Evolutionary conservation across 2,888 invertebrate species (phyloP), one percentile per base, ranked within the genome.

Genomic region (Apamea sordens): DNA sequence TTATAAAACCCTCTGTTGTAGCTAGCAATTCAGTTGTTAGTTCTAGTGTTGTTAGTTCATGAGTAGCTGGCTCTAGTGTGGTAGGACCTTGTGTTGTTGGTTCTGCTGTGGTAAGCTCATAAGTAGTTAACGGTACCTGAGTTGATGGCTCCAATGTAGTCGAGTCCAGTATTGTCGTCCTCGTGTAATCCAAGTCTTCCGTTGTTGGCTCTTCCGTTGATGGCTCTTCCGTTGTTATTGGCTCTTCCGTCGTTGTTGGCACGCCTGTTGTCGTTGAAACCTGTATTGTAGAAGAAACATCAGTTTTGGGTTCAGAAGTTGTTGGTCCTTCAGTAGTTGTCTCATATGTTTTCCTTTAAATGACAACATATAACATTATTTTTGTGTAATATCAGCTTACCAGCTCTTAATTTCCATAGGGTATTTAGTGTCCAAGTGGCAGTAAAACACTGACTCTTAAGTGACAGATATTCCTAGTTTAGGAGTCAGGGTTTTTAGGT

Each of bases 221-320:
- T 21, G 18, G 4, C n/a, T 36, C 15, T 7, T 68, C 50, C 3
- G 61, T 28, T 13, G 77, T 82, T 44, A 75, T 73, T 13, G 28
- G 10, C n/a, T 63, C 3, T 15, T 77, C 77, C 18, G 6, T 36
- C 8, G 76, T 84, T 36, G 78, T 73, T 13, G 28, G 10, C 24
- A 63, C 3, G 4, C 67, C 77, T 44, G 63, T 41, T 11, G 86
- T 79, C 24, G 72, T 73, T n/a, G 75, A n/a, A 2, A 13, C 69
- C 61, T 82, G 75, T 18, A 73, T 77, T 53, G 81, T 80, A 11
- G 18, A 64, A 64, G 47, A 69, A 15, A 70, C 59, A 10, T 75
- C 50, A 50, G 74, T 63, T 8, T 47, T 50, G 1, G 32, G 13
- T 11, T 36, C 32, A 7, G 21, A 50, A 10, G 13, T 50, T 0